Evolutionary conservation across 2,797 vertebrate species (phyloP), one percentile per base, ranked within the genome.

Genomic region (Hyperoplus lanceolatus): DNA sequence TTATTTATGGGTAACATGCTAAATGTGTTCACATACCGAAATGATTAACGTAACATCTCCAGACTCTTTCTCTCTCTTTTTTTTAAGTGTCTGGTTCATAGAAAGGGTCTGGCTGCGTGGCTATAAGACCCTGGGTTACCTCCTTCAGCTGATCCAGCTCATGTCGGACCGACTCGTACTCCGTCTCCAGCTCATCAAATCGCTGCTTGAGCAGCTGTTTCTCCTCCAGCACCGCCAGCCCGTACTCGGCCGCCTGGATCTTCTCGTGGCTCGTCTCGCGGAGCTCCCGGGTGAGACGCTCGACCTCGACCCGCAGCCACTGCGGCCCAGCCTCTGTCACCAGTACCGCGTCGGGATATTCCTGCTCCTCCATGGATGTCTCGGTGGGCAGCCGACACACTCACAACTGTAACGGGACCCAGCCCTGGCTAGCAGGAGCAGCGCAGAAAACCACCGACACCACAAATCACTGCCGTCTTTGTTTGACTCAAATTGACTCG

Each of bases 231-330:
- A 99, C 98, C 79, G 94, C 98, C 87, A 99, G 94, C 68, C 98
- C 98, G 41, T 99, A 99, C 86, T 99, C 97, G 1, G 98, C 98
- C 81, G 98, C 98, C 93, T 99, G 98, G 93, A 99, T 98, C 96
- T 99, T 99, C 93, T 99, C 96, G 6, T 95, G 96, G 78, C 95
- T 98, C 77, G 98, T 99, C 71, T 98, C 98, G 11, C 96, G 94
- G 85, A 99, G 96, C 90, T 99, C 98, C 71, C 96, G 95, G 59
- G 93, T 94, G 11, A 99, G 94, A 74, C 98, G 95, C 90, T 96
- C 96, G 45, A 97, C 89, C 93, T 99, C 97, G 11, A 88, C 90
- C 50, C 93, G 96, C 75, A 99, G 96, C 96, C 97, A 97, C 89
- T 97, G 96, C 13, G 97, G 96, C 82, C 94, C 94, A 79, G 94